Conservation (phyloP, 1,140 invertebrate species). For the Pseudomyrmex sp. region DNA sequence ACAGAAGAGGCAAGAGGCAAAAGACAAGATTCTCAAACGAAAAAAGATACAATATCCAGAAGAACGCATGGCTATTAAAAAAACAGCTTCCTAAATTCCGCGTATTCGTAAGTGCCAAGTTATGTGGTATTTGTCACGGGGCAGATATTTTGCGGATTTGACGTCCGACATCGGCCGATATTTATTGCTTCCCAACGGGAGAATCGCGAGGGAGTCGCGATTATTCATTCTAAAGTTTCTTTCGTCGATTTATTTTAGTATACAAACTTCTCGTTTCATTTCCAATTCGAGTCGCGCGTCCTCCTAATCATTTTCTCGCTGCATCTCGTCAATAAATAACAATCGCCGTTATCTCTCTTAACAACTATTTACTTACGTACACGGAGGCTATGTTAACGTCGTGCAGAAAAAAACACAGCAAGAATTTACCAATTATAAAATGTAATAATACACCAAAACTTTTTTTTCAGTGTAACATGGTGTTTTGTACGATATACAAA, state of each 20-base stretch:
- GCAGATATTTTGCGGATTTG: constrained; percentile 63
- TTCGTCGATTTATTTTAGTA: constrained; percentile 17
- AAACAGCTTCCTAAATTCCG: constrained; percentile 72
- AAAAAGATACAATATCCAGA: constrained; percentile 42
- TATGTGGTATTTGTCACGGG: constrained; percentile 64
- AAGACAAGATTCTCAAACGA: constrained; percentile 32
- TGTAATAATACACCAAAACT: no score
- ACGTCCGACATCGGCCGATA: constrained; percentile 22
- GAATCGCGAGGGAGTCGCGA: neutral
- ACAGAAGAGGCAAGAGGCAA: neutral
- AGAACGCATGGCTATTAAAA: constrained; percentile 71
- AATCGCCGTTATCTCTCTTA: neutral
- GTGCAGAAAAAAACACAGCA: neutral
- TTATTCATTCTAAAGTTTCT: constrained; percentile 36
- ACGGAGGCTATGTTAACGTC: no score
- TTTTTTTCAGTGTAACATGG: no score
- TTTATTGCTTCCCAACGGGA: constrained; percentile 16
- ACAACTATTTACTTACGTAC: neutral
- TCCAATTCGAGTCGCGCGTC: neutral
- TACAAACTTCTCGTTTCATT: neutral
- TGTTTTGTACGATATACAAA: no score
- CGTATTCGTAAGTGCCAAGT: constrained; percentile 73
- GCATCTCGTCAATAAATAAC: constrained; percentile 12
- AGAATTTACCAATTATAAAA: neutral
- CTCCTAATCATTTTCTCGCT: neutral